Evolutionary conservation across 2,113 vertebrate species (phyloP).

Genomic region (Cromileptes altivelis): DNA sequence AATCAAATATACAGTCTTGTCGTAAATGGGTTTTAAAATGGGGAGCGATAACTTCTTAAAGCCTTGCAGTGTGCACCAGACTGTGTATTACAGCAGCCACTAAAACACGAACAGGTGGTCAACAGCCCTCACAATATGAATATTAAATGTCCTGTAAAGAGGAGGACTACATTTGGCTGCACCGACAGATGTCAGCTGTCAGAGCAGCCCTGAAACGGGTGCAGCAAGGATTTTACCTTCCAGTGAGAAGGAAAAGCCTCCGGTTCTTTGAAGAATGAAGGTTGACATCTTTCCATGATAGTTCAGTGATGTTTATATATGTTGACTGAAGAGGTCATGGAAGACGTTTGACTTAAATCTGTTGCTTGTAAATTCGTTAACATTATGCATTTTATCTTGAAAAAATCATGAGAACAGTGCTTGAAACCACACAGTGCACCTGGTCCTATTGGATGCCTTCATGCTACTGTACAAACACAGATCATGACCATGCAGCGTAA

Average conservation of each 20-base stretch:
- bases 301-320: conserved; percentile 2
- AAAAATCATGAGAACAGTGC: background rate
- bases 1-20: no score
- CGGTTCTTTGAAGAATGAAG: background rate
- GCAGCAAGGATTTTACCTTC: background rate
- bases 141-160: conserved; percentile 6
- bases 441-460: background rate
- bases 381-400: background rate
- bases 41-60: background rate
- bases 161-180: background rate
- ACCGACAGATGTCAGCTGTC: background rate
- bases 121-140: conserved; percentile 2
- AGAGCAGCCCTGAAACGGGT: background rate
- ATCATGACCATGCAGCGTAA: background rate
- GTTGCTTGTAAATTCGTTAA: background rate
- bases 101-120: background rate
- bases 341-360: background rate
- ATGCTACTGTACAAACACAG: conserved; percentile 3
- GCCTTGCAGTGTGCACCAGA: background rate
- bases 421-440: background rate
- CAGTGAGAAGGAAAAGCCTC: background rate
- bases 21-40: background rate
- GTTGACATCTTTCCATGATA: background rate
- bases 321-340: background rate
- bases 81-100: background rate